Evolutionary conservation across 1,140 invertebrate species (phyloP), one percentile per base, ranked within the genome.

Genomic region (Drosophila fuyamai): DNA sequence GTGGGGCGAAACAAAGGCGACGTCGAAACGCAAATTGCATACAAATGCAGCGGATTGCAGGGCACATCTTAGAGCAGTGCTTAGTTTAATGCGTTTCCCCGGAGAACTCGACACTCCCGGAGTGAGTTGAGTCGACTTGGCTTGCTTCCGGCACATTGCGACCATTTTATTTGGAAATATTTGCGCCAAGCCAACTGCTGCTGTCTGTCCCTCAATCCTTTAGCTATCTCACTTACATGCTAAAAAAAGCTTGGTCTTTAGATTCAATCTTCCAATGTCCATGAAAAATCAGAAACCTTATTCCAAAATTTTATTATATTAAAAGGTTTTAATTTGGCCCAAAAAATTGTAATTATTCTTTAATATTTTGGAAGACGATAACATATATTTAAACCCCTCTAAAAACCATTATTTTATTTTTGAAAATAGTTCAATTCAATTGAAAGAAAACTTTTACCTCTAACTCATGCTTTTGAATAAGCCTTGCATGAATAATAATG

Each of bases 121-220:
- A 65, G 38, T 61, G 60, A 67, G 63, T 43, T 9, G 53, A 58
- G 53, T 48, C 9, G 65, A 68, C 60, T 66, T 58, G 73, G 73
- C 77, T 84, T 77, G 74, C 73, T 84, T 84, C 81, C 81, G 81
- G 65, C 81, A 77, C 81, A 84, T 78, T 81, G 77, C 81, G 62
- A 76, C 58, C 81, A 63, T 84, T 84, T 84, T 84, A 81, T 84
- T 84, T 80, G 81, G 81, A 85, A 85, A 84, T 76, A 84, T 80
- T 75, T 76, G 53, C 72, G 68, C 55, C 76, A 60, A 27, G 76
- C 50, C 68, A 65, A 36, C 61, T 63, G 61, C 61, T 63, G 61
- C 32, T 58, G 54, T 57, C 35, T 51, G 62, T n/a, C 43, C 40
- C 38, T 62, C 47, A 53, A 77, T 77, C 62, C 67, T 48, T 55